Conservation (phyloP, 2,797 vertebrate species). For the Halcyon chelicuti region DNA sequence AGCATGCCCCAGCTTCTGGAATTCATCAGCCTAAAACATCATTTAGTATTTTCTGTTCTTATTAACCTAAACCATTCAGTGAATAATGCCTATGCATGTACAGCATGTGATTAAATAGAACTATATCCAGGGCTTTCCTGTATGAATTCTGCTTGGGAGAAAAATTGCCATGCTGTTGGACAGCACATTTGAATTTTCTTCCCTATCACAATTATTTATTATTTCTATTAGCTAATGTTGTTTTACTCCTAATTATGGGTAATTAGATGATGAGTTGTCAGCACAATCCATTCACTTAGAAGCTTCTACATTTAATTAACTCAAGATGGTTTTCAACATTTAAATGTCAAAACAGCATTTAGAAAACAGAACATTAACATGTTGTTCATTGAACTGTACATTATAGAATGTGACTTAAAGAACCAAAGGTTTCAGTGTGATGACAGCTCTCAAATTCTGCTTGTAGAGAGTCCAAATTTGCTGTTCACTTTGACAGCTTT, state of each 20-base stretch:
- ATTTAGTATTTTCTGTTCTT: background rate
- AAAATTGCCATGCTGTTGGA: conserved; percentile 23
- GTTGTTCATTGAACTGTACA: conserved; percentile 64
- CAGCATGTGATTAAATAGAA: background rate
- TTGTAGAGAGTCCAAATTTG: conserved; percentile 8
- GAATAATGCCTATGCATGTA: background rate
- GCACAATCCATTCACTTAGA: conserved; percentile 50
- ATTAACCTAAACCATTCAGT: background rate
- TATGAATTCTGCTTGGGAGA: conserved; percentile 34
- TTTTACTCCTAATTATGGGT: conserved; percentile 63
- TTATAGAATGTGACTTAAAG: conserved; percentile 63
- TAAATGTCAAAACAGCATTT: conserved; percentile 73
- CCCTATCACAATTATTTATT: conserved; percentile 66
- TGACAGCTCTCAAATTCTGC: conserved; percentile 51
- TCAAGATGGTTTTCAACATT: conserved; percentile 69
- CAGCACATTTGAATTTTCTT: conserved; percentile 46
- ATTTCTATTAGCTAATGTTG: conserved; percentile 63
- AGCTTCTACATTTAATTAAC: conserved; percentile 75
- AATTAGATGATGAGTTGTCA: conserved; percentile 72
- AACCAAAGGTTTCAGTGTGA: conserved; percentile 61
- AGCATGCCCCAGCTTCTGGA: background rate
- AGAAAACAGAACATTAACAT: conserved; percentile 69
- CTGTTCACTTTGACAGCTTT: conserved; percentile 31
- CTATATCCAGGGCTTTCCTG: background rate
- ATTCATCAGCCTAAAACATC: conserved; percentile 33